Percentiles rank a stretch among this genome's conserved stretches.
phyloP scores from a whole-genome alignment of 2,797 vertebrate species.

The Megalops cyprinoides region DNA sequence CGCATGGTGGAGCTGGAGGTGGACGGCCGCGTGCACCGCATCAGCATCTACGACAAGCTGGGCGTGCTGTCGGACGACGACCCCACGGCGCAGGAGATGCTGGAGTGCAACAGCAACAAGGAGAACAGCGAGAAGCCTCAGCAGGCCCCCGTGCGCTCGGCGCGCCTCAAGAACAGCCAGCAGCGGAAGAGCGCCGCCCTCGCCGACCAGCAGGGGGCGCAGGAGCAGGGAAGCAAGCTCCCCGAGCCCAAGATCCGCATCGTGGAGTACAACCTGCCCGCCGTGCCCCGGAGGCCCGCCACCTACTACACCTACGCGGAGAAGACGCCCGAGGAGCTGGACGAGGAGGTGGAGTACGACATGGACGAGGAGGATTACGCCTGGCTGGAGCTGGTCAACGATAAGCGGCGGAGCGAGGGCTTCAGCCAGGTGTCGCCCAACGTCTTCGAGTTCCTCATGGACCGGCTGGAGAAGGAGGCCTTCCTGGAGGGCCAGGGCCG shows the following conservation, averaged over 20 bases:
- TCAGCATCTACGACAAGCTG: constrained; percentile 93
- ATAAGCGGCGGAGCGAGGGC: constrained; percentile 86
- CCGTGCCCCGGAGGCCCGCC: constrained; percentile 82
- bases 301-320: constrained; percentile 87
- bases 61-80: constrained; percentile 91
- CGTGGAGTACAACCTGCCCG: constrained; percentile 93
- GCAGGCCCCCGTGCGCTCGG: constrained; percentile 81
- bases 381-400: constrained; percentile 94
- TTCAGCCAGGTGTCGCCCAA: constrained; percentile 89
- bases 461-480: constrained; percentile 95
- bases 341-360: constrained; percentile 95
- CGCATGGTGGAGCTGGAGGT: constrained; percentile 97
- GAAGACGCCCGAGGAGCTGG: constrained; percentile 92
- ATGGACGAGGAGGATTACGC: constrained; percentile 98
- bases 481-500: constrained; percentile 89
- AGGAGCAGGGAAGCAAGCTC: constrained; percentile 72
- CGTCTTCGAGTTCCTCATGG: constrained; percentile 95
- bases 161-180: constrained; percentile 85
- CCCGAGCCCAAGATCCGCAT: constrained; percentile 90
- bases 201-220: constrained; percentile 63
- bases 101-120: constrained; percentile 96
- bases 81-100: constrained; percentile 90
- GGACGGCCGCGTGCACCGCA: constrained; percentile 88
- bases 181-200: constrained; percentile 84
- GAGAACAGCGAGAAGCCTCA: constrained; percentile 91